These are phyloP conservation scores for Theretra japonica DNA, from an alignment of 2,888 invertebrate species.

Conservation along the genomic window DNA sequence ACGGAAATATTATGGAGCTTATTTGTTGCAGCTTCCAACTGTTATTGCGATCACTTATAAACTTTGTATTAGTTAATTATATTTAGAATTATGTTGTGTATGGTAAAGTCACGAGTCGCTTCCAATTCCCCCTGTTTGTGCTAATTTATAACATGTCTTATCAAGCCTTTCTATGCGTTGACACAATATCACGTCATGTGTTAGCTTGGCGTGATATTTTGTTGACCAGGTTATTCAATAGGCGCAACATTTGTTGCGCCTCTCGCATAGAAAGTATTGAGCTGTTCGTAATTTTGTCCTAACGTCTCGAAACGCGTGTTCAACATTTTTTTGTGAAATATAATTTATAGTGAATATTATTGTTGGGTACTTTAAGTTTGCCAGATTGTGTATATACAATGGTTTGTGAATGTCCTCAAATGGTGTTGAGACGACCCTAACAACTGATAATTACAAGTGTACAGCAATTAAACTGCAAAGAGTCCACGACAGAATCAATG, in stretches of 20 bases:
- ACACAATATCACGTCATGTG: neutral
- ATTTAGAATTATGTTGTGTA: slow-evolving; percentile 7
- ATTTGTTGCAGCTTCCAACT: slow-evolving; percentile 4
- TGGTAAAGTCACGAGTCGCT: slow-evolving; percentile 28
- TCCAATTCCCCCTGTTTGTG: slow-evolving; percentile 25
- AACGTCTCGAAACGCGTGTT: slow-evolving; percentile 16
- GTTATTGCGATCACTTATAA: neutral
- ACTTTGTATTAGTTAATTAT: neutral
- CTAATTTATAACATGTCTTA: slow-evolving; percentile 10
- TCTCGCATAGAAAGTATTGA: slow-evolving; percentile 13
- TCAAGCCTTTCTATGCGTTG: neutral
- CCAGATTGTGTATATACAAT: slow-evolving; percentile 1
- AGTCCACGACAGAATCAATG: neutral
- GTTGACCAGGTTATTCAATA: neutral
- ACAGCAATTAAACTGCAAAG: slow-evolving; percentile 11
- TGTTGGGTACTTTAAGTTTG: neutral
- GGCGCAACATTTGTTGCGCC: neutral
- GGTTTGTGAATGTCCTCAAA: neutral
- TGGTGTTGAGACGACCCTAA: neutral
- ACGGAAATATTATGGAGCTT: neutral
- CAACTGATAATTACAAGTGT: neutral
- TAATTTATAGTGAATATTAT: neutral
- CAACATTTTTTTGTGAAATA: slow-evolving; percentile 14
- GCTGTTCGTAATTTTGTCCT: neutral
- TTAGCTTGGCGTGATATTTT: neutral